Conservation (phyloP, 2,888 invertebrate species). For the Zaprionus obscuricornis region DNA sequence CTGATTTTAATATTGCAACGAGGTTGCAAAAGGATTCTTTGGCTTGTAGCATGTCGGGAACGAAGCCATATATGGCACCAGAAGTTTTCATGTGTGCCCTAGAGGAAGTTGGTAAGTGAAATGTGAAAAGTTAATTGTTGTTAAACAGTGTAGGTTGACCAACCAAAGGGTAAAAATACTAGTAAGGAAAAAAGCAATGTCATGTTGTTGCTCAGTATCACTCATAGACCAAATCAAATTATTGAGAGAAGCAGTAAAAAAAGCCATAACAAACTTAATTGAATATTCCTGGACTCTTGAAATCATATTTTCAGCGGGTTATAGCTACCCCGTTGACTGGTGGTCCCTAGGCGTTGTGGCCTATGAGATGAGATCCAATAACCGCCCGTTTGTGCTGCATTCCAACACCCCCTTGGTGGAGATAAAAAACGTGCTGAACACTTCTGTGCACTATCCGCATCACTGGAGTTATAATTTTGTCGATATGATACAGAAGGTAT, state of each 20-base stretch:
- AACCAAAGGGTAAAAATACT: background rate
- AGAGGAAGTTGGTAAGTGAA: conserved; percentile 86
- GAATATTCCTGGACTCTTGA: conserved; percentile 27
- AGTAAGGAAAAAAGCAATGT: no score
- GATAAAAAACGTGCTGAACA: conserved; percentile 86
- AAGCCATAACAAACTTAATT: conserved; percentile 30
- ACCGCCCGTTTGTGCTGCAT: conserved; percentile 90
- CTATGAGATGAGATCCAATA: conserved; percentile 89
- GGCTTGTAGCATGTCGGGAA: conserved; percentile 93
- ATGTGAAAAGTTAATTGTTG: background rate
- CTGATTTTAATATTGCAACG: conserved; percentile 94
- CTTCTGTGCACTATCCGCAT: conserved; percentile 85
- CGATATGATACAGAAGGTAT: conserved; percentile 85
- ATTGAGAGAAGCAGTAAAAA: conserved; percentile 2
- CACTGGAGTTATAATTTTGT: conserved; percentile 85
- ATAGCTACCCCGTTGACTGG: conserved; percentile 90
- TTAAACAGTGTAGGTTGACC: no score
- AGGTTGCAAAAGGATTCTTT: conserved; percentile 88
- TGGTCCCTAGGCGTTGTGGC: conserved; percentile 93
- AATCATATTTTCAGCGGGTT: conserved; percentile 79
- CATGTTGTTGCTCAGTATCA: background rate
- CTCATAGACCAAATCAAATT: conserved; percentile 34
- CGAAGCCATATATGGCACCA: conserved; percentile 94
- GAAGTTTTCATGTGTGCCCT: conserved; percentile 91
- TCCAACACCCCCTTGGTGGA: conserved; percentile 88